phyloP scores from a whole-genome alignment of 2,888 invertebrate genomes.

The Pilophorus perplexus region DNA sequence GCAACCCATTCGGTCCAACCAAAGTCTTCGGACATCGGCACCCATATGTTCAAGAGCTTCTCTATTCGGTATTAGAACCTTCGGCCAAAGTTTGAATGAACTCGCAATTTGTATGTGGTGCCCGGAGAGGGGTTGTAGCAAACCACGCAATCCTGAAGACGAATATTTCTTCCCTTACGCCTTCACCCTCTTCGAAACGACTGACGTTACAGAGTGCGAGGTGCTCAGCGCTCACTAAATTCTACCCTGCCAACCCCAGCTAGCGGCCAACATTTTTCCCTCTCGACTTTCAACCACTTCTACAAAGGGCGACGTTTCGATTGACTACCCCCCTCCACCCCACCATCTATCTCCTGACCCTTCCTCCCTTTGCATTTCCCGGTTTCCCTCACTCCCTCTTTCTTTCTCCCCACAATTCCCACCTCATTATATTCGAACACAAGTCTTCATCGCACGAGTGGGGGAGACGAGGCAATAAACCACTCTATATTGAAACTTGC shows the following conservation, averaged over 20 bases:
- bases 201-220: too few species aligned
- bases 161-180: too few species aligned
- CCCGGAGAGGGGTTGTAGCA: too few species aligned
- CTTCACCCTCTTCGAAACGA: too few species aligned
- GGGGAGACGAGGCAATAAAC: neutral
- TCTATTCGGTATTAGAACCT: too few species aligned
- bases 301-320: conserved; percentile 11
- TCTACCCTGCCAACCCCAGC: conserved; percentile 14
- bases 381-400: neutral
- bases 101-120: too few species aligned
- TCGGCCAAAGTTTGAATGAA: too few species aligned
- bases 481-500: neutral
- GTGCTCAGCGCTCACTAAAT: neutral
- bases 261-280: conserved; percentile 7
- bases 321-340: neutral
- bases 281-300: neutral
- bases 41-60: too few species aligned
- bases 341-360: neutral
- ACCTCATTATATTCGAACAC: neutral
- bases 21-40: too few species aligned
- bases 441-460: neutral
- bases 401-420: neutral
- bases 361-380: conserved; percentile 17
- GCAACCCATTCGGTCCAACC: too few species aligned
- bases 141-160: too few species aligned